Evolutionary conservation across 2,888 invertebrate species (phyloP).

Genomic region (Orthonevra nobilis): DNA sequence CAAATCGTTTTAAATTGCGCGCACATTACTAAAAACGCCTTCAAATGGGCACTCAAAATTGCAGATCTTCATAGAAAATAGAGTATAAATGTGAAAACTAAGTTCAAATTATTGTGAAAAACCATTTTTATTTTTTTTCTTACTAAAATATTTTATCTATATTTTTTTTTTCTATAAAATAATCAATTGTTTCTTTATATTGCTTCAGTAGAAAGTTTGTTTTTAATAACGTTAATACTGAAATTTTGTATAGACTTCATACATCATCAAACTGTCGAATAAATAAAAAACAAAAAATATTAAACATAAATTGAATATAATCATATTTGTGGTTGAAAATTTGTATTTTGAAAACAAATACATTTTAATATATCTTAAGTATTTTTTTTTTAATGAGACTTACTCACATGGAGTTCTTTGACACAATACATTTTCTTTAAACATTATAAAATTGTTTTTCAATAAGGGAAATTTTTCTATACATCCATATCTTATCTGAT

Average conservation of each 20-base stretch:
- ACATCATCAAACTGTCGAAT: constrained; percentile 40
- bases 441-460: too few species aligned
- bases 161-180: constrained; percentile 1
- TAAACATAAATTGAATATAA: too few species aligned
- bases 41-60: not conserved
- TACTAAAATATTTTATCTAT: not conserved
- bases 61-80: not conserved
- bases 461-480: too few species aligned
- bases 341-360: too few species aligned
- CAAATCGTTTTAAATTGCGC: not conserved
- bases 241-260: constrained; percentile 46
- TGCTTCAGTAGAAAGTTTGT: constrained; percentile 7
- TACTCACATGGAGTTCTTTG: too few species aligned
- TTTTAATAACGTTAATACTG: constrained; percentile 37
- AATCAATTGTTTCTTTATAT: not conserved
- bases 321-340: too few species aligned
- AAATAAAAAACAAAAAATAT: too few species aligned
- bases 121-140: constrained; percentile 1
- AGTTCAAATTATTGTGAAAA: constrained; percentile 56
- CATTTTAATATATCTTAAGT: too few species aligned
- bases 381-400: too few species aligned
- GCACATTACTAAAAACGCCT: not conserved
- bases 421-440: too few species aligned
- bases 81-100: constrained; percentile 46
- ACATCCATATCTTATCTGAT: too few species aligned